These are phyloP conservation scores for Drosophila sturtevanti DNA, from an alignment of 1,140 invertebrate species.

Conservation along the genomic window DNA sequence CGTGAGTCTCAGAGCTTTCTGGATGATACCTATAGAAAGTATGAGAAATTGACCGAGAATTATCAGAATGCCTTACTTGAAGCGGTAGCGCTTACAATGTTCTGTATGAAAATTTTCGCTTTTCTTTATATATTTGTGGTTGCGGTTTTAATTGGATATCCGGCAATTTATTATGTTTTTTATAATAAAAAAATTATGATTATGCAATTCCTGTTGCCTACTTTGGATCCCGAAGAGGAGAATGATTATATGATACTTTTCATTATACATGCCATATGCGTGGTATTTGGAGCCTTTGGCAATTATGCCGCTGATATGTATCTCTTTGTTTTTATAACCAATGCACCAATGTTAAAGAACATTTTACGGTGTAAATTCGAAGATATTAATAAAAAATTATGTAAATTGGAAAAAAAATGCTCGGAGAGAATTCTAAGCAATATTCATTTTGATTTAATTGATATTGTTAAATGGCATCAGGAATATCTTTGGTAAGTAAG, in stretches of 20 bases:
- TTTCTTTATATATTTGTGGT: background rate
- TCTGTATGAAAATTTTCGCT: constrained; percentile 5
- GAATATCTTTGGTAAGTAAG: constrained; percentile 25
- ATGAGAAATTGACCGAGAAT: background rate
- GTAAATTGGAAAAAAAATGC: background rate
- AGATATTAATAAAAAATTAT: constrained; percentile 12
- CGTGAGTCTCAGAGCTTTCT: background rate
- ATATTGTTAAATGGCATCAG: constrained; percentile 22
- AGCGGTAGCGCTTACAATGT: background rate
- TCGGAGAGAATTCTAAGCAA: background rate
- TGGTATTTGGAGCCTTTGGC: constrained; percentile 26
- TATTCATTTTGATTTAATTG: constrained; percentile 5
- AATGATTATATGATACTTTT: constrained; percentile 8
- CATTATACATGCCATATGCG: background rate
- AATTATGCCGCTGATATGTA: constrained; percentile 38
- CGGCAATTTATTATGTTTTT: constrained; percentile 15
- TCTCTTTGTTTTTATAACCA: constrained; percentile 20
- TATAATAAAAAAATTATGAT: constrained; percentile 22
- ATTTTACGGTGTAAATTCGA: constrained; percentile 27
- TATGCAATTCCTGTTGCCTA: constrained; percentile 32
- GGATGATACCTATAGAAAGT: constrained; percentile 17
- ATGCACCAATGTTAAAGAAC: constrained; percentile 27
- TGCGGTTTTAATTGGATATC: background rate
- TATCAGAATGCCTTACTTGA: constrained; percentile 8
- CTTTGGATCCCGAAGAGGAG: constrained; percentile 4